Evolutionary conservation across 2,888 invertebrate species (phyloP).

Genomic region (Acanthosepion lycidas): DNA sequence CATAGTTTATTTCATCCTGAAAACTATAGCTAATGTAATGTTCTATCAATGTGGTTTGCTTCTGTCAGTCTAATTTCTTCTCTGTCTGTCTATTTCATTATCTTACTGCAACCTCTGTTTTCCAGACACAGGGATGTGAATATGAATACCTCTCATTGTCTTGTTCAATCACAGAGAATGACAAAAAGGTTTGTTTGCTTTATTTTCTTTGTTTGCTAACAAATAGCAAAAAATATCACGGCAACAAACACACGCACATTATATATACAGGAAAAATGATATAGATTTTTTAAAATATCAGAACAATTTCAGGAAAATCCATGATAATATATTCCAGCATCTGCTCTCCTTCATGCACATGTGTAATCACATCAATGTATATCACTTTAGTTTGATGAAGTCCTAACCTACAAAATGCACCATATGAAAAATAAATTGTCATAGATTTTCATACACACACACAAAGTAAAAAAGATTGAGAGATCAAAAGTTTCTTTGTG

Average conservation of each 20-base stretch:
- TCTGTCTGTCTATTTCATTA: background rate
- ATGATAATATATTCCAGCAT: no score
- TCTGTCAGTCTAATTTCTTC: background rate
- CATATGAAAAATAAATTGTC: no score
- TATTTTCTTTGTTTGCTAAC: background rate
- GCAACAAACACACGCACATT: background rate
- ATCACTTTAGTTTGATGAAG: no score
- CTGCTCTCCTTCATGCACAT: no score
- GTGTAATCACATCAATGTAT: no score
- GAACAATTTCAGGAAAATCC: no score
- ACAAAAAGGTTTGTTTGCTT: background rate
- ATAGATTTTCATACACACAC: no score
- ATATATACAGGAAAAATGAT: no score
- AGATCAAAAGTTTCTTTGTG: background rate
- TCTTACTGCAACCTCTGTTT: background rate
- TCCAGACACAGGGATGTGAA: background rate
- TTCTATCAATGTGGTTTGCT: no score
- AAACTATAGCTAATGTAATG: background rate
- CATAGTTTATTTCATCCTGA: background rate
- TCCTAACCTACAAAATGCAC: no score
- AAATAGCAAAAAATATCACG: background rate
- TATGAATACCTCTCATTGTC: background rate
- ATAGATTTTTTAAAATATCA: no score
- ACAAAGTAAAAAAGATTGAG: no score
- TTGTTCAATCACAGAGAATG: background rate